Base-by-base conservation (phyloP, 2,888 invertebrate genomes). In the Tetrapedia diversipes region DNA sequence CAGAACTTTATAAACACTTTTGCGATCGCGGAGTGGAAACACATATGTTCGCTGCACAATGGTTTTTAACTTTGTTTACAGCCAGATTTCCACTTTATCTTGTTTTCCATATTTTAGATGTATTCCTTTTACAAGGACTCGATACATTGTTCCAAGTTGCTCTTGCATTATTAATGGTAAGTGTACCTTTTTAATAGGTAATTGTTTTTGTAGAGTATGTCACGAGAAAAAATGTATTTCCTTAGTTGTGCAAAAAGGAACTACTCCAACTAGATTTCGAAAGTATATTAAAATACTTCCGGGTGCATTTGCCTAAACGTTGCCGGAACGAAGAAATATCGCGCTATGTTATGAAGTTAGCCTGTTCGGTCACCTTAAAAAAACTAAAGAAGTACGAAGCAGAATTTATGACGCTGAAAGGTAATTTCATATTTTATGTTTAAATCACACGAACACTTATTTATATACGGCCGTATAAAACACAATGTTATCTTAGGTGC, bases 21-120 rank as follows among this genome's bases (percentile, higher is more conserved):
- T 94, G 94, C 85, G 95, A 95, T 92, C 94, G 95, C 94, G 93
- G 93, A 80, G 96, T 99, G 59, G 99, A 99, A 92, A 96, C 98
- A 34, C 99, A 99, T 93, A 99, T 99, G 99, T 99, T 98, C 92
- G 99, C 99, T 27, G 98, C 98, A 6, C 99, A 99, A 92, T 99
- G 99, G 99, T 99, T 99, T 93, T 95, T 99, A 65, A 99, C 99
- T 0, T 94, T 99, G n/a, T 99, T 98, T 93, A 99, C 99, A 1
- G 99, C 99, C 39, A 96, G 99, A 89, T 99, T 99, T 92, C 99
- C 99, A 0, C 93, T 99, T 45, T 97, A 96, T 89, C 95, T 99
- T 93, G 97, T 99, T 39, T 99, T 98, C 93, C 98, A 98, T 92
- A 98, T 99, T 67, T 94, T 99, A 76, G 99, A 99, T 91, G 95